Percentiles rank a stretch among this genome's conserved stretches.
These are phyloP conservation scores for Heterodera carotae DNA, from an alignment of 1,140 invertebrate species.

Conservation along the genomic window DNA sequence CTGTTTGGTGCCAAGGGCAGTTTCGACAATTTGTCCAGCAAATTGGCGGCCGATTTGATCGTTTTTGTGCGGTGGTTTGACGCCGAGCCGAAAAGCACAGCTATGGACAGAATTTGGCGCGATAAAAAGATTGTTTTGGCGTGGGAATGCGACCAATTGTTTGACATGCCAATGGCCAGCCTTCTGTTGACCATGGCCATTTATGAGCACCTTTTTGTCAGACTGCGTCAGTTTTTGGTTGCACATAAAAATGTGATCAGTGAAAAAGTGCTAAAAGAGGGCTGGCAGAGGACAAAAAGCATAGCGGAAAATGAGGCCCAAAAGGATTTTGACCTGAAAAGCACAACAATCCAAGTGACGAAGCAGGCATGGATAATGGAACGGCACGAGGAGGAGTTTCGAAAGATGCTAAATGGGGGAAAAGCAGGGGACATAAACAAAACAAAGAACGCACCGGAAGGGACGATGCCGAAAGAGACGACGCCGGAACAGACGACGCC, in stretches of 20 bases:
- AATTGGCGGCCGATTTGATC: neutral
- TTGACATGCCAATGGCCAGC: neutral
- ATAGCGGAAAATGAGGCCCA: neutral
- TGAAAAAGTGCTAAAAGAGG: neutral
- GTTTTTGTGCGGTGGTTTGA: neutral
- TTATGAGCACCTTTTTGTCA: neutral
- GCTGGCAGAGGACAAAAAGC: neutral
- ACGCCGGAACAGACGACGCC: neutral
- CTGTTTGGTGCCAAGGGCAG: neutral
- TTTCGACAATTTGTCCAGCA: neutral
- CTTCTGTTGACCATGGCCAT: neutral
- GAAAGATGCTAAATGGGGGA: neutral
- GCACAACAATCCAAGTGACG: neutral
- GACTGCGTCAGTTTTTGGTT: neutral
- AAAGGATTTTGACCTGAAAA: neutral
- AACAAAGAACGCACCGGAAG: too few species aligned
- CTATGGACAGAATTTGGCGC: neutral
- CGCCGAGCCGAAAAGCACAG: neutral
- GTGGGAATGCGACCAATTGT: neutral
- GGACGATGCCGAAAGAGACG: too few species aligned
- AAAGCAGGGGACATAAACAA: too few species aligned
- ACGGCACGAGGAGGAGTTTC: neutral
- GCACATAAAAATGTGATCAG: neutral
- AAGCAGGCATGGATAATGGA: neutral
- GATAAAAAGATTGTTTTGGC: neutral